Percentiles rank a stretch among this genome's conserved stretches.
These are phyloP conservation scores for Carduelis carduelis DNA, from an alignment of 2,797 vertebrate species.

Conservation along the genomic window DNA sequence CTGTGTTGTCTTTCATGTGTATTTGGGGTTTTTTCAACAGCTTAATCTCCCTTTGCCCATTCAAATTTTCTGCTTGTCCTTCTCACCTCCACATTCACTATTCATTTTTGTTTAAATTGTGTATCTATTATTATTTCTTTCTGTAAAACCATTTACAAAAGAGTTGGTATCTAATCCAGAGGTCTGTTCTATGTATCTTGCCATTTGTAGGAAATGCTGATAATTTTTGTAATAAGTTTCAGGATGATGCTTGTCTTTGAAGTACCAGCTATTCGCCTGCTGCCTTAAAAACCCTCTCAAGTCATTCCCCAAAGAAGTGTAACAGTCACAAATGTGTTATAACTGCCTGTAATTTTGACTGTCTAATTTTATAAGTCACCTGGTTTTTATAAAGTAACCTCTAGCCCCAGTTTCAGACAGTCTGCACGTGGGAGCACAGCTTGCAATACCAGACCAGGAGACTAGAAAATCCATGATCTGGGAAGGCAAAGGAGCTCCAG, in stretches of 20 bases:
- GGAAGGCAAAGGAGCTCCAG: neutral
- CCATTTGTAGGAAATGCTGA: neutral
- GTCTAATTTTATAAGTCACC: neutral
- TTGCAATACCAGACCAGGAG: neutral
- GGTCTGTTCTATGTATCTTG: neutral
- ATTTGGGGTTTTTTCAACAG: neutral
- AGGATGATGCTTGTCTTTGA: neutral
- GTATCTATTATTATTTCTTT: neutral
- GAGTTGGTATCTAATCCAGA: neutral
- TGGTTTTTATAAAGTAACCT: neutral
- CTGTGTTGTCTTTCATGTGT: neutral
- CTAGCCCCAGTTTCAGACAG: fast-evolving
- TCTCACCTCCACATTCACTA: neutral
- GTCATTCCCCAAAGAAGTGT: neutral
- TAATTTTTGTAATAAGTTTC: neutral
- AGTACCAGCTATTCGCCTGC: neutral
- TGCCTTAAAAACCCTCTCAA: neutral
- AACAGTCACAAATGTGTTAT: neutral
- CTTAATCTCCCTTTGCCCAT: neutral
- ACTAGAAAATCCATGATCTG: fast-evolving
- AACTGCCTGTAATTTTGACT: neutral
- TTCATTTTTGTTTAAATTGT: neutral
- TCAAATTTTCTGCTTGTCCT: neutral
- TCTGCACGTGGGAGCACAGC: fast-evolving
- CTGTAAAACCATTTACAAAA: neutral